Conservation (phyloP, 2,888 invertebrate species). For the Zhengitettix transpicula region DNA sequence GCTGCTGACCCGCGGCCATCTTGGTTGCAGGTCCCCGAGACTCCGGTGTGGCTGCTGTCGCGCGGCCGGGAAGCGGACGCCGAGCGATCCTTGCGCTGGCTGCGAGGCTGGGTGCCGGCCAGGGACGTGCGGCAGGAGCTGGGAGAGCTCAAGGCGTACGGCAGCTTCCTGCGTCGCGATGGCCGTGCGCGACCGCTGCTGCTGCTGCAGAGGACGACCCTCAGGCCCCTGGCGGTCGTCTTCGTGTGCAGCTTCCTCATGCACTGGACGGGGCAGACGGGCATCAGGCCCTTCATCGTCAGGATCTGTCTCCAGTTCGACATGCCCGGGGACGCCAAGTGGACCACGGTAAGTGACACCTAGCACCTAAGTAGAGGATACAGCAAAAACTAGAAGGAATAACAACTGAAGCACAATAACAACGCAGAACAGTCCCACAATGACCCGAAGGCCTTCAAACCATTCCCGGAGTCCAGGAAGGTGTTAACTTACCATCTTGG, state of each 20-base stretch:
- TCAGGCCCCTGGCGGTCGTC: slow-evolving; percentile 33
- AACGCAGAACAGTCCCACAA: too few relatives aligned
- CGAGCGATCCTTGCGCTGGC: slow-evolving; percentile 31
- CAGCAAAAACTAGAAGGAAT: too few relatives aligned
- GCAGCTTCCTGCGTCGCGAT: too few relatives aligned
- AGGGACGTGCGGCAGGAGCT: slow-evolving; percentile 35
- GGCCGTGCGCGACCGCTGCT: too few relatives aligned
- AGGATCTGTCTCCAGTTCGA: slow-evolving; percentile 29
- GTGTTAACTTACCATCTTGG: too few relatives aligned
- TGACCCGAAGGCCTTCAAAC: too few relatives aligned
- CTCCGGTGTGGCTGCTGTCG: slow-evolving; percentile 39
- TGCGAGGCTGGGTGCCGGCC: slow-evolving; percentile 36
- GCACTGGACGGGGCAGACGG: slow-evolving; percentile 31
- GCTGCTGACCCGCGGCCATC: too few relatives aligned
- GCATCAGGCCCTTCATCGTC: slow-evolving; percentile 37
- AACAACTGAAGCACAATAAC: too few relatives aligned
- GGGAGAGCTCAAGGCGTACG: slow-evolving; percentile 29
- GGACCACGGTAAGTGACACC: slow-evolving; percentile 37
- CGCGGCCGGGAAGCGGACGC: slow-evolving; percentile 37
- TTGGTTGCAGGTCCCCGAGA: slow-evolving; percentile 41
- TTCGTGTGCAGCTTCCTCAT: slow-evolving; percentile 35
- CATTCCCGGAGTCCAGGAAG: too few relatives aligned
- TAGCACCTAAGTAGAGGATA: too few relatives aligned
- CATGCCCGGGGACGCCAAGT: slow-evolving; percentile 23
- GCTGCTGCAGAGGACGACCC: too few relatives aligned